Conservation (phyloP, 2,113 vertebrate genomes). For the Coreoperca whiteheadi region DNA sequence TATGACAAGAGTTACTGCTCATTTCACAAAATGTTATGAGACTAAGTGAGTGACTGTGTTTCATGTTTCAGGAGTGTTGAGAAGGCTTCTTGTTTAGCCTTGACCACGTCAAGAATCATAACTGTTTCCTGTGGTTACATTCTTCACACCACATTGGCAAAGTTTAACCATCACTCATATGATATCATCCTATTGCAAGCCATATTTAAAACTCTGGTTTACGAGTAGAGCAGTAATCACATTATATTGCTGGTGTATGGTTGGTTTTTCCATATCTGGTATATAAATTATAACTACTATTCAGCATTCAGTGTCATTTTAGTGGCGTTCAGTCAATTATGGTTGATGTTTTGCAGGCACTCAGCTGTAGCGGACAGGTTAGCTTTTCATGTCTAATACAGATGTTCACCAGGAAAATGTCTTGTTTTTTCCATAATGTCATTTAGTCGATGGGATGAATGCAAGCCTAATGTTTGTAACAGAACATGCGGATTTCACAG, state of each 20-base stretch:
- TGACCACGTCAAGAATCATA: conserved; percentile 40
- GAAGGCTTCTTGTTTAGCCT: conserved; percentile 21
- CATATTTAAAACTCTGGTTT: conserved; percentile 43
- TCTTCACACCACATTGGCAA: conserved; percentile 52
- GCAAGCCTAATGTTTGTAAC: conserved; percentile 46
- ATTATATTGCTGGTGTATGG: conserved; percentile 42
- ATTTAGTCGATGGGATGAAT: conserved; percentile 47
- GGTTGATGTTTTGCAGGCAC: conserved; percentile 52
- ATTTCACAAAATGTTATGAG: background rate
- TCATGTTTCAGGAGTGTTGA: conserved; percentile 28
- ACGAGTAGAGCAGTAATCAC: conserved; percentile 49
- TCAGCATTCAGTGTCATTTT: conserved; percentile 30
- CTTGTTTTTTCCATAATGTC: conserved; percentile 49
- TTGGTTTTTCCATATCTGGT: conserved; percentile 54
- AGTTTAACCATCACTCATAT: conserved; percentile 45
- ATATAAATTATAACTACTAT: conserved; percentile 30
- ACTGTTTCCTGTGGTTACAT: conserved; percentile 61
- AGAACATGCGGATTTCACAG: conserved; percentile 40
- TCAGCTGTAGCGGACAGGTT: conserved; percentile 32
- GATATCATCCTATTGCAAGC: conserved; percentile 45
- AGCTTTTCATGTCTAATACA: conserved; percentile 33
- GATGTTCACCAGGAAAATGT: conserved; percentile 32
- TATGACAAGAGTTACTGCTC: background rate
- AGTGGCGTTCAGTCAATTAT: conserved; percentile 44
- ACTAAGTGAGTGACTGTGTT: conserved; percentile 22